These are phyloP conservation scores for Papilio polyxenes DNA, from an alignment of 1,140 invertebrate species.

Conservation along the genomic window DNA sequence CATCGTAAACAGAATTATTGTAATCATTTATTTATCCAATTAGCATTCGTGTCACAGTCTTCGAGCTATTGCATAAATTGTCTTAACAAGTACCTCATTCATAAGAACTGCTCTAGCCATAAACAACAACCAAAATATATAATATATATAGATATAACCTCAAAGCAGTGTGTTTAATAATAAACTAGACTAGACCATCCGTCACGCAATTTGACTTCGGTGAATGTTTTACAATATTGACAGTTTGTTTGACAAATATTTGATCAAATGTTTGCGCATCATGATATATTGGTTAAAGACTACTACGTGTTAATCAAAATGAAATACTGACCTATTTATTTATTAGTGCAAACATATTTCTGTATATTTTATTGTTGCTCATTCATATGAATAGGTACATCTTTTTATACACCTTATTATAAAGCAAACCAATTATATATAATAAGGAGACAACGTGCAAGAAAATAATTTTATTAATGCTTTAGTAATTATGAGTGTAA, in stretches of 20 bases:
- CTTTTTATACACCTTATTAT: neutral
- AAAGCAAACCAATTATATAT: neutral
- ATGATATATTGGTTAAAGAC: neutral
- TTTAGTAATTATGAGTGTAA: constrained; percentile 14
- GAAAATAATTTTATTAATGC: constrained; percentile 6
- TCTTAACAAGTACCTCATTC: constrained; percentile 29
- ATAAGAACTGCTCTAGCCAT: neutral
- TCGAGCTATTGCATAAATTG: constrained; percentile 14
- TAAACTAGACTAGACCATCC: constrained; percentile 16
- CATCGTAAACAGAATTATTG: neutral
- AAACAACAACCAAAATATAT: constrained; percentile 4
- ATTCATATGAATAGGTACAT: neutral
- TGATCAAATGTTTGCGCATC: neutral
- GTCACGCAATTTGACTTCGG: neutral
- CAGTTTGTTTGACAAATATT: neutral
- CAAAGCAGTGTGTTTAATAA: constrained; percentile 4
- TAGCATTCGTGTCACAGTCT: constrained; percentile 13
- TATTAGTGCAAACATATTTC: neutral
- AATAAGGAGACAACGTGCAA: neutral
- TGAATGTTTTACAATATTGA: neutral
- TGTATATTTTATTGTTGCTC: neutral
- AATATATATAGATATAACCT: neutral
- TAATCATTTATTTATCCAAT: constrained; percentile 29
- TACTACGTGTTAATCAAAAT: neutral
- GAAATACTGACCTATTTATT: neutral